Conservation (phyloP, 2,797 vertebrate genomes). For the Leucoraja ocellata region DNA sequence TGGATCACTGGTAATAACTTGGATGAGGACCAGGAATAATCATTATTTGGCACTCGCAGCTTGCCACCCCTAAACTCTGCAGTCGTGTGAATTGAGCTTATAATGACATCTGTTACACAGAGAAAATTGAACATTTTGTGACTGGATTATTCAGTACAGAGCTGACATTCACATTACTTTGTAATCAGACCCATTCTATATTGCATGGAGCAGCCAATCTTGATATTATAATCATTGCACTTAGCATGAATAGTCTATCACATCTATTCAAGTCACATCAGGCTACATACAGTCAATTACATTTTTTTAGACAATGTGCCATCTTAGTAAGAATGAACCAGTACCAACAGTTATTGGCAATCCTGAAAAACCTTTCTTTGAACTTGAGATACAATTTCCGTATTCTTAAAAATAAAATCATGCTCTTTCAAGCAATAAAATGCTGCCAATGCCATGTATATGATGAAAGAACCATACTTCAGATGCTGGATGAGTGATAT, state of each 20-base stretch:
- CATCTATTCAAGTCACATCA: background rate
- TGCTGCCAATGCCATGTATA: too few relatives aligned
- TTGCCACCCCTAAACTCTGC: background rate
- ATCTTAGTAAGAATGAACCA: background rate
- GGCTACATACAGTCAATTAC: background rate
- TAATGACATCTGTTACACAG: background rate
- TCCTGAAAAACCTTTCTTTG: background rate
- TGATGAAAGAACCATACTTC: too few relatives aligned
- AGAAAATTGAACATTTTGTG: background rate
- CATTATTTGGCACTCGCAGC: background rate
- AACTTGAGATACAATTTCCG: background rate
- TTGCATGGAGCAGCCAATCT: background rate
- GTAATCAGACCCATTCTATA: slow-evolving; percentile 9
- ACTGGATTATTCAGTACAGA: background rate
- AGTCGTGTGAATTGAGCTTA: background rate
- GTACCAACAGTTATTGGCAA: background rate
- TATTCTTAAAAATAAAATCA: background rate
- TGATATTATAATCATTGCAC: background rate
- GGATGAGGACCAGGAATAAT: background rate
- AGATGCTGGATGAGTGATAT: too few relatives aligned
- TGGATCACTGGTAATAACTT: background rate
- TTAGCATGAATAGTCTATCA: background rate
- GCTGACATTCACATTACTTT: slow-evolving; percentile 19
- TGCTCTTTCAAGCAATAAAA: background rate
- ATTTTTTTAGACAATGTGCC: slow-evolving; percentile 9